phyloP scores from a whole-genome alignment of 2,113 vertebrate species.

The Mionectes macconnelli region DNA sequence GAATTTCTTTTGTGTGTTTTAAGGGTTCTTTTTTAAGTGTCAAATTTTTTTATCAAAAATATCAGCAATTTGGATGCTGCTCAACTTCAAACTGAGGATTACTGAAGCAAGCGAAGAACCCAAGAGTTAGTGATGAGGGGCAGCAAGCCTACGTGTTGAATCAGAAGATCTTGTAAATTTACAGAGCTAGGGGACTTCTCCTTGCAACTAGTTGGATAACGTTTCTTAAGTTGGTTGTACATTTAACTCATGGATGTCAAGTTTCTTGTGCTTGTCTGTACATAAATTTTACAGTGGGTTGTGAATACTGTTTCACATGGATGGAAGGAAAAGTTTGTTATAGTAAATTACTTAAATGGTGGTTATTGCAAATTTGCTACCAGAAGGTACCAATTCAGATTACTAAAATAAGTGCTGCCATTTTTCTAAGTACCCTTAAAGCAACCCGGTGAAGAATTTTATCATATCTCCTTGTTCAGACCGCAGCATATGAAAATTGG shows the following conservation, averaged over 20 bases:
- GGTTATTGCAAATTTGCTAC: constrained; percentile 42
- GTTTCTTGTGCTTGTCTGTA: constrained; percentile 76
- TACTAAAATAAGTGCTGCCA: constrained; percentile 28
- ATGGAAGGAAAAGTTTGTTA: constrained; percentile 57
- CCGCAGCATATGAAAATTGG: constrained; percentile 35
- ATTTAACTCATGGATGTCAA: constrained; percentile 69
- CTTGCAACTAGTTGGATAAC: constrained; percentile 56
- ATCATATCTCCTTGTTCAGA: constrained; percentile 34
- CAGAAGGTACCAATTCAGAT: constrained; percentile 22
- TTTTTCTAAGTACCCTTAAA: constrained; percentile 47
- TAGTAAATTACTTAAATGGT: constrained; percentile 53
- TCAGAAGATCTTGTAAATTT: constrained; percentile 52
- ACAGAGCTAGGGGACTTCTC: constrained; percentile 49
- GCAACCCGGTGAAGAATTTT: constrained; percentile 36
- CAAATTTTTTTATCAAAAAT: constrained; percentile 53
- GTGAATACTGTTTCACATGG: constrained; percentile 71
- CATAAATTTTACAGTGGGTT: constrained; percentile 67
- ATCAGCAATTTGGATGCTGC: constrained; percentile 56
- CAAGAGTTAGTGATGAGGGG: constrained; percentile 17
- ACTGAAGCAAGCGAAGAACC: constrained; percentile 44
- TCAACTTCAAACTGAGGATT: constrained; percentile 42
- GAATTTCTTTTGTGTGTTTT: constrained; percentile 65
- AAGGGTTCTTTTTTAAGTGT: constrained; percentile 70
- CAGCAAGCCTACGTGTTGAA: constrained; percentile 32
- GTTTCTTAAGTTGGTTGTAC: constrained; percentile 60